Evolutionary conservation across 2,888 invertebrate genomes (phyloP), one percentile per base, ranked within the genome.

Genomic region (Elgonia sp.): DNA sequence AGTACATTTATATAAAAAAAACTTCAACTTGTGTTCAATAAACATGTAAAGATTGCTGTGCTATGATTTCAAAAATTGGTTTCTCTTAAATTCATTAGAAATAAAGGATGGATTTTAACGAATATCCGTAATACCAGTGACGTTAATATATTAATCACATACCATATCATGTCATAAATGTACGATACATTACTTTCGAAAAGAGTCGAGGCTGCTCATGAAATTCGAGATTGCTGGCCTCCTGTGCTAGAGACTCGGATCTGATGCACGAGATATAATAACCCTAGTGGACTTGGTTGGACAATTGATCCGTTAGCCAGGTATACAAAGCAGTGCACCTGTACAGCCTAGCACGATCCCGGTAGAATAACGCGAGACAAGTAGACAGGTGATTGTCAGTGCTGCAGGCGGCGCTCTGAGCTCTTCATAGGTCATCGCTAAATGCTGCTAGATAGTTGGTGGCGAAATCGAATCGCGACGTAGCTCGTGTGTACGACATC

Each of bases 331-430:
- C 83, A 77, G 87, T 70, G 83, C 90, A 90, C 91, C 91, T 91
- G 90, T 87, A 89, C 84, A 76, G 82, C 84, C 84, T 69, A 60
- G 86, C 86, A 83, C 86, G 85, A 84, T 83, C 85, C 87, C 81
- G 84, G 80, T 84, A 80, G 87, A 89, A 87, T 85, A 91, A 91
- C 91, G 91, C 86, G 86, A 92, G 92, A 90, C 92, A 91, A 90
- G 91, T 89, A 90, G 94, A 94, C 94, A 93, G 93, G 93, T 94
- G 94, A 94, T 92, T 94, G 94, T 94, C 94, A 94, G 94, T 92
- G 92, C 93, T 91, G 73, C 85, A 90, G 91, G 91, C 91, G 88
- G 84, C 79, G 87, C 91, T 87, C 89, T 79, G 91, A 92, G 93
- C 92, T 91, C 91, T 91, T 92, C 91, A 90, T 89, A 89, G 91